Conservation (phyloP, 2,113 vertebrate species). For the Microcebus tavaratra region DNA sequence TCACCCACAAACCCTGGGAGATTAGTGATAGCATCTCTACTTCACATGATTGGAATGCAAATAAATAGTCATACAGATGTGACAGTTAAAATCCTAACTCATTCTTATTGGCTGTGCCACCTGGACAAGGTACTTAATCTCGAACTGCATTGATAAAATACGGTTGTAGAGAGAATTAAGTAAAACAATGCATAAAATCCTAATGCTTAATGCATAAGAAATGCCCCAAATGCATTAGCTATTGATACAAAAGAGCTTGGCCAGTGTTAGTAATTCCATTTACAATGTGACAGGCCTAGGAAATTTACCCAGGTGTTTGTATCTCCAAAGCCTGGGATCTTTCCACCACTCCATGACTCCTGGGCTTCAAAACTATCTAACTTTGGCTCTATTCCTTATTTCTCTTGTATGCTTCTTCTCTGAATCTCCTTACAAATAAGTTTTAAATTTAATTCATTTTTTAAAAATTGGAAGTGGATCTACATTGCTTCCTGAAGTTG, state of each 20-base stretch:
- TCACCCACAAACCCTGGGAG: not conserved
- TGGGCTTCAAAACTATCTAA: not conserved
- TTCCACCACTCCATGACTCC: not conserved
- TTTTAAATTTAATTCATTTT: not conserved
- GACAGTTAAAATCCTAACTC: not conserved
- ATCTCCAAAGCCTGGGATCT: not conserved
- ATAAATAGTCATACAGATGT: not conserved
- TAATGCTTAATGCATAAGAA: not conserved
- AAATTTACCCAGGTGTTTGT: not conserved
- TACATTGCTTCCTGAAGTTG: not conserved
- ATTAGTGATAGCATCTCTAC: not conserved
- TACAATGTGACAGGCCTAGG: rapidly evolving
- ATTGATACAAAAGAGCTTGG: not conserved
- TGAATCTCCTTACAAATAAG: not conserved
- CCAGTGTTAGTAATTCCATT: not conserved
- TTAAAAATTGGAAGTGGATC: not conserved
- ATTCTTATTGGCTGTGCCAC: not conserved
- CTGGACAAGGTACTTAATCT: not conserved
- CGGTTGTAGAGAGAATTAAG: not conserved
- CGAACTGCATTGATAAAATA: not conserved
- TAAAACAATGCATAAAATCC: not conserved
- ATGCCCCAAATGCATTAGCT: not conserved
- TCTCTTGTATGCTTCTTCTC: not conserved
- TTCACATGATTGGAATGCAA: not conserved
- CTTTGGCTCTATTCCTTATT: not conserved